Evolutionary conservation across 2,113 vertebrate species (phyloP), one percentile per base, ranked within the genome.

Genomic region (Eolophus roseicapilla): DNA sequence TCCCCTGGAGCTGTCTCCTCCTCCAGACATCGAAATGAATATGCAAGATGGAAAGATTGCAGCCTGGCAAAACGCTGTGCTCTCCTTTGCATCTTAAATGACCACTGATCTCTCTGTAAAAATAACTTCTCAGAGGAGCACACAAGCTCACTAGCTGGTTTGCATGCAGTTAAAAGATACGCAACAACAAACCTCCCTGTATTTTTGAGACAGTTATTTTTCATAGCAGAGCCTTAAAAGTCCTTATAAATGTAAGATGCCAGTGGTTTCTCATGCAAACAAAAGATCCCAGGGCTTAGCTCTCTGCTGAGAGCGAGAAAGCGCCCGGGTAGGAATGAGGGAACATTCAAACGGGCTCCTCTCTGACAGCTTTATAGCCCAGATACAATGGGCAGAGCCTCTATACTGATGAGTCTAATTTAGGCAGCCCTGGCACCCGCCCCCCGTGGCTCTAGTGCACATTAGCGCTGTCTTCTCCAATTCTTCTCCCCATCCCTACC

Each of bases 301-400:
- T 86, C 87, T 96, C 81, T 64, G 94, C 93, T 81, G 96, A 91
- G 93, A 95, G 89, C 15, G 92, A 91, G 87, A 88, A 93, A 97
- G 93, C 67, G 53, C 90, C 95, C 47, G 94, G 69, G 15, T 31
- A 95, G 87, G 89, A 73, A 74, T 57, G 92, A 80, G 78, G 79
- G 92, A 93, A 84, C 96, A 95, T 97, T 96, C 79, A 88, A 44
- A 52, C 65, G 87, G 92, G 95, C 92, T 93, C 65, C 82, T 76
- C 86, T 73, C 85, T 97, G 98, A 98, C 98, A 98, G 97, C 97
- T 98, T 98, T 98, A 97, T 94, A 98, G 95, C 96, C 77, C 76
- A 11, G 81, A 86, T 75, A 97, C 97, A 98, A 98, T 97, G 95
- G 96, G 92, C 96, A 97, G 97, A 97, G 93, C 70, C 91, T n/a